phyloP scores from a whole-genome alignment of 2,888 invertebrate species.

The Temnothorax unifasciatus region DNA sequence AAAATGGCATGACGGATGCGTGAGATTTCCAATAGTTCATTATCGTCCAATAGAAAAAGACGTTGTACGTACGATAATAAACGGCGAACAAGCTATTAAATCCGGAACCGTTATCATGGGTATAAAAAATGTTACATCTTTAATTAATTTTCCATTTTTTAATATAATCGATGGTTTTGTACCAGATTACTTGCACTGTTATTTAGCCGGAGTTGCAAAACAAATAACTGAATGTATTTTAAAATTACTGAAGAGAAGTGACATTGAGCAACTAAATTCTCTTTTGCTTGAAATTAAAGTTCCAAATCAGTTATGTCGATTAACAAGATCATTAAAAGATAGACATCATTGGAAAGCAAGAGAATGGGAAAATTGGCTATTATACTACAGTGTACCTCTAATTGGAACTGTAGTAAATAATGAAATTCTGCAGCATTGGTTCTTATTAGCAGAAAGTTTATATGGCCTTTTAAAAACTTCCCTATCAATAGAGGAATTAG shows the following conservation, averaged over 20 bases:
- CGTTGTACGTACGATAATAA: not conserved
- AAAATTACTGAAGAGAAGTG: not conserved
- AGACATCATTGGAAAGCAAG: slow-evolving; percentile 2
- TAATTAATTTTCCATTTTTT: slow-evolving; percentile 5
- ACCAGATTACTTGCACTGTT: slow-evolving; percentile 21
- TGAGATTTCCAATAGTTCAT: slow-evolving; percentile 2
- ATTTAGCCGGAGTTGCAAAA: slow-evolving; percentile 26
- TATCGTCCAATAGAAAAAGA: not conserved
- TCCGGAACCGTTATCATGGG: not conserved
- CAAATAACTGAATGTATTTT: slow-evolving; percentile 7
- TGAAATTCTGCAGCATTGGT: not conserved
- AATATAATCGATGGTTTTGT: slow-evolving; percentile 20
- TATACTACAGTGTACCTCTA: not conserved
- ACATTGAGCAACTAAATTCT: not conserved
- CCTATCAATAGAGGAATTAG: not conserved
- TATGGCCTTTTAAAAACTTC: not conserved
- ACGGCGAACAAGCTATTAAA: not conserved
- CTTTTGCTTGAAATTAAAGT: slow-evolving; percentile 3
- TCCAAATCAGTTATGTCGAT: slow-evolving; percentile 22
- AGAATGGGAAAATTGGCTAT: slow-evolving; percentile 9
- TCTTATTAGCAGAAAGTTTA: not conserved
- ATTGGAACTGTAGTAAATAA: not conserved
- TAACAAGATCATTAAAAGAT: slow-evolving; percentile 1
- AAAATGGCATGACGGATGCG: not conserved
- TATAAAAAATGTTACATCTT: slow-evolving; percentile 2